Evolutionary conservation across 2,888 invertebrate genomes (phyloP).

Genomic region (Fragum whitleyi): DNA sequence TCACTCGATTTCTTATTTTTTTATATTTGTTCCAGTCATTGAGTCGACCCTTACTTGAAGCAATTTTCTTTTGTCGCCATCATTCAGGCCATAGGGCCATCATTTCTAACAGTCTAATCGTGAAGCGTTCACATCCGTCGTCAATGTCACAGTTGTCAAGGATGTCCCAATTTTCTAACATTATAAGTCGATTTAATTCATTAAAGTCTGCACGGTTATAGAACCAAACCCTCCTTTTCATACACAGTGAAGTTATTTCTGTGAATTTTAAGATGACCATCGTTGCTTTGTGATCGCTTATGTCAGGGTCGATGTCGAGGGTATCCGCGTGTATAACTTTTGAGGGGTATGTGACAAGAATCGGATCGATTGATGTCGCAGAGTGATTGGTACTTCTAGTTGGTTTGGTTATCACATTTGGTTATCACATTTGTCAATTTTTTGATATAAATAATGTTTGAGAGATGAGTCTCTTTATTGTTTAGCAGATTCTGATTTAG

Average conservation of each 20-base stretch:
- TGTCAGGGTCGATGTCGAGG: not conserved
- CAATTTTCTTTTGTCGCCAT: slow-evolving; percentile 21
- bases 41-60: slow-evolving; percentile 9
- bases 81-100: slow-evolving; percentile 10
- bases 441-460: not conserved
- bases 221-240: slow-evolving; percentile 8
- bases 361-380: slow-evolving; percentile 19
- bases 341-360: not conserved
- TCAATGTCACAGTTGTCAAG: not conserved
- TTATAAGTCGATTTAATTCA: slow-evolving; percentile 6
- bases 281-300: slow-evolving; percentile 29
- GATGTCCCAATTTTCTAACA: slow-evolving; percentile 11
- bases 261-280: not conserved
- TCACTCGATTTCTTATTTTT: slow-evolving; percentile 21
- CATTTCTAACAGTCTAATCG: not conserved
- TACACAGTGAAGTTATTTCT: not conserved
- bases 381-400: not conserved
- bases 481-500: not conserved
- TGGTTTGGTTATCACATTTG: slow-evolving; percentile 1
- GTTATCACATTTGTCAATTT: slow-evolving; percentile 1
- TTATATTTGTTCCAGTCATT: slow-evolving; percentile 28
- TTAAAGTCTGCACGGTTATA: slow-evolving; percentile 16
- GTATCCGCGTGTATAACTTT: not conserved
- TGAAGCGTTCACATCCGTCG: slow-evolving; percentile 4
- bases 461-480: not conserved